Conservation (phyloP, 1,140 invertebrate genomes). For the Sinella curviseta region DNA sequence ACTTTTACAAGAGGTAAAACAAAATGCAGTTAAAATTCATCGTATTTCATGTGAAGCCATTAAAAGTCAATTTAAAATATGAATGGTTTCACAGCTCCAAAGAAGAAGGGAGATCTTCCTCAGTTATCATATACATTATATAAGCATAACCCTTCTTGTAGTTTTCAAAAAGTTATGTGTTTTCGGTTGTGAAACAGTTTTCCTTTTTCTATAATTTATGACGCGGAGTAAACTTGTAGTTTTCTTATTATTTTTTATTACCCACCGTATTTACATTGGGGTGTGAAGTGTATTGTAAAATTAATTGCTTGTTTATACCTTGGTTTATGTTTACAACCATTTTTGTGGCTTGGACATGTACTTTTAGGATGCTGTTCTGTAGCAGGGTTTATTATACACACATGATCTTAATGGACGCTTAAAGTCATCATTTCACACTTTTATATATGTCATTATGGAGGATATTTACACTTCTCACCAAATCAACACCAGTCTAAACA, state of each 20-base stretch:
- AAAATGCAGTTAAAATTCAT: not conserved
- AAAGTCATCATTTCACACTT: too few relatives aligned
- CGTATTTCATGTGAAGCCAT: not conserved
- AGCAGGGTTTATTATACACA: not conserved
- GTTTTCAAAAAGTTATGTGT: not conserved
- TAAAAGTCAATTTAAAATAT: not conserved
- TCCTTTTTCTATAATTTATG: too few relatives aligned
- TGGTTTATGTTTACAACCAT: not conserved
- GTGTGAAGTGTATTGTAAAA: not conserved
- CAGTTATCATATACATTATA: not conserved
- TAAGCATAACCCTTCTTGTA: not conserved
- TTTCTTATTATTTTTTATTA: not conserved
- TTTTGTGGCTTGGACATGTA: not conserved
- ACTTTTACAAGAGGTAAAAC: not conserved
- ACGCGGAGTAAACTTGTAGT: not conserved
- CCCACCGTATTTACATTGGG: not conserved
- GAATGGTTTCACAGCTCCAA: not conserved
- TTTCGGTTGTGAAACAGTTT: too few relatives aligned
- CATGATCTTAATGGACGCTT: too few relatives aligned
- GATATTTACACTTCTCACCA: too few relatives aligned
- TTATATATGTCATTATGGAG: too few relatives aligned
- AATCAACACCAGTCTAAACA: too few relatives aligned
- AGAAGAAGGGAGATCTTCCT: not conserved
- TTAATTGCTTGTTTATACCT: conserved; percentile 23
- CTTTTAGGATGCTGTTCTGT: not conserved